Evolutionary conservation across 2,797 vertebrate genomes (phyloP), one percentile per base, ranked within the genome.

Genomic region (Chloroceryle amazona): DNA sequence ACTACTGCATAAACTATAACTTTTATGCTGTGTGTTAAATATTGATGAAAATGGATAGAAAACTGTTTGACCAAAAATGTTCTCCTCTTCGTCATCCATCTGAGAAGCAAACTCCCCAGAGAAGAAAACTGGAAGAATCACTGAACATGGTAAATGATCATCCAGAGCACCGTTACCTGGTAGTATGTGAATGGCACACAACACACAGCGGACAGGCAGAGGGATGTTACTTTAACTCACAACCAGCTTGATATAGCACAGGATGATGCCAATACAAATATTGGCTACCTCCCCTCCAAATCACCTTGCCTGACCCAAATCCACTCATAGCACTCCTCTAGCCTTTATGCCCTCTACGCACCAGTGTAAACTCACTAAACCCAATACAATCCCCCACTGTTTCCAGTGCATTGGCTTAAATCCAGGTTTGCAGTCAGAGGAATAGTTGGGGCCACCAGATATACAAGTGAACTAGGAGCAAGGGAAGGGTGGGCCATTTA

Each of bases 11-110:
- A 80, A 86, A 92, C 68, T 81, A 21, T 41, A 62, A 94, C 74
- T 96, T 92, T 66, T 83, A 75, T 72, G 90, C 63, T 68, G 86
- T 4, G 2, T 80, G 89, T 96, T 88, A 83, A 96, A 91, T 90
- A 61, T 91, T 89, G 11, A 86, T 39, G 26, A 71, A 96, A 95
- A 35, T 28, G 21, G 57, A 37, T 75, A 51, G 55, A 47, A 85
- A 86, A 37, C 31, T 55, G 54, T 76, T 35, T 42, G n/a, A 52
- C 47, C 33, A 55, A 76, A 54, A 44, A 60, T 58, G 10, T 70
- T 86, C 25, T 51, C 28, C 33, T 49, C 21, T 10, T 79, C 20
- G 47, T 37, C 26, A 52, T 52, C 71, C 42, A 0, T 7, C 42
- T 89, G 49, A 39, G 31, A 63, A 10, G 9, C 16, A 22, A 84